These are phyloP conservation scores for Melanerpes aurifrons DNA, from an alignment of 2,113 vertebrate genomes.

Conservation along the genomic window DNA sequence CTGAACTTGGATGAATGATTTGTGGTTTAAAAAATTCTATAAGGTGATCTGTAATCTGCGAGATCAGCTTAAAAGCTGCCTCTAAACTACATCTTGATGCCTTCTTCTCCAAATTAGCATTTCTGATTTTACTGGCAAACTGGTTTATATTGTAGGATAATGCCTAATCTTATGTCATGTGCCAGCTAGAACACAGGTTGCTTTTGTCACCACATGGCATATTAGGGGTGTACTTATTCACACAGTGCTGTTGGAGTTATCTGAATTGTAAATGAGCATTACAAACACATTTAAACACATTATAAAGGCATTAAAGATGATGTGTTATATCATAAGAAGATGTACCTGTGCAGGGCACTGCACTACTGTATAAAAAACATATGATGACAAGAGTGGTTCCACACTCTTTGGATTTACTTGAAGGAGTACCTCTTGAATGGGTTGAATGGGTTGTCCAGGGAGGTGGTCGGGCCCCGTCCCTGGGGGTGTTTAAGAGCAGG, in stretches of 20 bases:
- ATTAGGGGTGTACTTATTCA: not conserved
- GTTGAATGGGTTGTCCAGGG: too few species aligned
- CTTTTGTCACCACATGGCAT: not conserved
- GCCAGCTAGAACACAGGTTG: not conserved
- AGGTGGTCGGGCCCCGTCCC: too few species aligned
- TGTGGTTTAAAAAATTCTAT: not conserved
- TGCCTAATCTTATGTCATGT: not conserved
- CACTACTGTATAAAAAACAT: not conserved
- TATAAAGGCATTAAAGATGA: not conserved
- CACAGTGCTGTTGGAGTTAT: not conserved
- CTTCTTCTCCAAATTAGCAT: not conserved
- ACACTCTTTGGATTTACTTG: not conserved
- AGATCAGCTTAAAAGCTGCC: not conserved
- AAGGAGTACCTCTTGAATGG: not conserved
- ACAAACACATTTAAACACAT: not conserved
- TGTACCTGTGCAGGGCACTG: not conserved
- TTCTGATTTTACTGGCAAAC: not conserved
- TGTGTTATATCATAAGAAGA: not conserved
- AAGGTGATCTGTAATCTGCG: not conserved
- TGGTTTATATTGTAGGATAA: not conserved
- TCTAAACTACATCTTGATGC: not conserved
- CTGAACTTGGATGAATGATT: not conserved
- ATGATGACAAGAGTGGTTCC: not conserved
- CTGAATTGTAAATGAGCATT: not conserved
- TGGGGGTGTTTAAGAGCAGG: too few species aligned